A percentile compares a stretch with the other conserved stretches of the same genome.
phyloP scores from a whole-genome alignment of 1,140 invertebrate genomes.

The Drosophila arizonae region DNA sequence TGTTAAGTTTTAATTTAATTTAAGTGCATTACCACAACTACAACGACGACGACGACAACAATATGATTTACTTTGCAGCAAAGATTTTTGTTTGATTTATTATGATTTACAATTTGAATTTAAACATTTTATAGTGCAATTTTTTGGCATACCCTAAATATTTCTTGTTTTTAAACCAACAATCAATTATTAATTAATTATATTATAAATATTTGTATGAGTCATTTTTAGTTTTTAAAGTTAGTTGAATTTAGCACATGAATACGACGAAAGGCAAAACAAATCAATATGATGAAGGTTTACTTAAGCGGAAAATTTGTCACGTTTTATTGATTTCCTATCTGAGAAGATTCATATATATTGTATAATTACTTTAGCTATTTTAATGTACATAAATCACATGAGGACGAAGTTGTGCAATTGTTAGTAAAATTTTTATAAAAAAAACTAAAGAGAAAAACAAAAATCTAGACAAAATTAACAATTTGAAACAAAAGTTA shows the following conservation, averaged over 20 bases:
- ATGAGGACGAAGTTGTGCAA: slow-evolving; percentile 72
- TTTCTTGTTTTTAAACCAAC: slow-evolving; percentile 37
- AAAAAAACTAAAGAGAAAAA: background rate
- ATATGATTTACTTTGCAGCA: slow-evolving; percentile 58
- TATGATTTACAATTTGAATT: slow-evolving; percentile 40
- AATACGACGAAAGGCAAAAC: slow-evolving; percentile 12
- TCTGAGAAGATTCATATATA: slow-evolving; percentile 29
- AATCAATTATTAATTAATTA: slow-evolving; percentile 11
- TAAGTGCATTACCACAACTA: slow-evolving; percentile 16
- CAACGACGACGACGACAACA: slow-evolving; percentile 27
- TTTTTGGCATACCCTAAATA: slow-evolving; percentile 54
- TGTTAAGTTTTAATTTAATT: slow-evolving; percentile 76
- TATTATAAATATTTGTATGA: slow-evolving; percentile 41
- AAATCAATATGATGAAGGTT: slow-evolving; percentile 8
- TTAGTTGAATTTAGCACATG: slow-evolving; percentile 66
- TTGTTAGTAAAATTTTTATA: slow-evolving; percentile 72
- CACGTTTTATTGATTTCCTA: slow-evolving; percentile 53
- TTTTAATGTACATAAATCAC: slow-evolving; percentile 59
- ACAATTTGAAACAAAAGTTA: slow-evolving; percentile 33
- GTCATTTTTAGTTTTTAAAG: slow-evolving; percentile 68
- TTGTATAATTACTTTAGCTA: slow-evolving; percentile 54
- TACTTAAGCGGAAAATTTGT: slow-evolving; percentile 57
- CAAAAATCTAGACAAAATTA: slow-evolving; percentile 56
- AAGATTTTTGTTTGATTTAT: slow-evolving; percentile 57
- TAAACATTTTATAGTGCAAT: slow-evolving; percentile 65